These are phyloP conservation scores for Leucophenga montana DNA, from an alignment of 2,888 invertebrate species.

Conservation along the genomic window DNA sequence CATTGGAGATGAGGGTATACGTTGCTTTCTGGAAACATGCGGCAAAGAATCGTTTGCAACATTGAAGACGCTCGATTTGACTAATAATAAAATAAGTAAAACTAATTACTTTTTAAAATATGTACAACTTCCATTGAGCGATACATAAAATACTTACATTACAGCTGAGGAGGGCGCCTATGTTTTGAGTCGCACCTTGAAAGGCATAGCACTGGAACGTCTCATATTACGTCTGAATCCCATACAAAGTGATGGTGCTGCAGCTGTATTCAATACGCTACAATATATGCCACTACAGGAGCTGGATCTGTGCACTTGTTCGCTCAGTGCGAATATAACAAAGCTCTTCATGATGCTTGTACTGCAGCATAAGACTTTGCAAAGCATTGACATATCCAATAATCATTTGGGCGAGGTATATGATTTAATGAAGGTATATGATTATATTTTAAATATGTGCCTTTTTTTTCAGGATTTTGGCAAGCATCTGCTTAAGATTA, in stretches of 20 bases:
- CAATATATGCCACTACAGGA: conserved; percentile 58
- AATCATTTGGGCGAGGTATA: conserved; percentile 67
- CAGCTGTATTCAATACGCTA: conserved; percentile 66
- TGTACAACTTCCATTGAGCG: not conserved
- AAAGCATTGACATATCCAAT: conserved; percentile 65
- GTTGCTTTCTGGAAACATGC: conserved; percentile 65
- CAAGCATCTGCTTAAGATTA: conserved; percentile 64
- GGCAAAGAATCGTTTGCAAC: conserved; percentile 67
- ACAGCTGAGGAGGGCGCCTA: conserved; percentile 70
- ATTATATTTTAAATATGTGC: not conserved
- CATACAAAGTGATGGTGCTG: conserved; percentile 71
- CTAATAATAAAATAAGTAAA: conserved; percentile 71
- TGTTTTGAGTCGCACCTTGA: conserved; percentile 62
- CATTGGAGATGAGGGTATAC: conserved; percentile 69
- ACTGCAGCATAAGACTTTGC: conserved; percentile 61
- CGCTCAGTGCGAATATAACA: conserved; percentile 61
- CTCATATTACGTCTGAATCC: conserved; percentile 70
- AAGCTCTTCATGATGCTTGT: conserved; percentile 68
- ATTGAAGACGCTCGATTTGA: conserved; percentile 64
- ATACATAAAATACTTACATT: not conserved
- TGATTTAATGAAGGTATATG: not conserved
- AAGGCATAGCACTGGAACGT: conserved; percentile 56
- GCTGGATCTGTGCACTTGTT: conserved; percentile 68
- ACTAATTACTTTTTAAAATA: not conserved
- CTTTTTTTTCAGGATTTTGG: conserved; percentile 63